Evolutionary conservation across 2,888 invertebrate species (phyloP), one percentile per base, ranked within the genome.

Genomic region (Chironomus tentans): DNA sequence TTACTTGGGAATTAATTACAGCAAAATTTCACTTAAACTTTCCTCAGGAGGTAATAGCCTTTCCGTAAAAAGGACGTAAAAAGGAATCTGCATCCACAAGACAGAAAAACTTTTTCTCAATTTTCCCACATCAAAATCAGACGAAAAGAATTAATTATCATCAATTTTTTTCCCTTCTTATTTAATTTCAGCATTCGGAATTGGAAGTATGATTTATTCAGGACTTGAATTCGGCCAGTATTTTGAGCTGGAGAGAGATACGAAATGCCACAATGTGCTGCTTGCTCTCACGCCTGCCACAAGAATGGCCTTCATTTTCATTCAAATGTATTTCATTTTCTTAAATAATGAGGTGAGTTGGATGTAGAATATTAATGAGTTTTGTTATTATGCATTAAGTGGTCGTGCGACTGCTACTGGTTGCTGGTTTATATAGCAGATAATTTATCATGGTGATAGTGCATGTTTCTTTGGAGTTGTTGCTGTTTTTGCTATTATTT

Each of bases 251-350:
- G 93, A 95, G 82, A 88, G 91, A 77, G 92, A 95, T 83, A 93
- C 94, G 21, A 93, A 94, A 82, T 97, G 97, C 82, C 94, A 95
- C 85, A 95, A 95, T 82, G 91, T 96, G 62, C 88, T 97, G 80
- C 86, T 94, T 77, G 96, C 95, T 0, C 85, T 97, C 73, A 94
- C 96, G 3, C 97, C 97, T 0, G 92, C 95, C 5, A 92, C 95
- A 0, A 88, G 96, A 79, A 95, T 97, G 92, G 92, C 94, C 76
- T 97, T 98, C 86, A 97, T 96, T 81, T 97, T 98, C 84, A 93
- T 96, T 81, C 97, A 98, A 85, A 95, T 98, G 91, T 98, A 98
- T 85, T 98, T 98, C 85, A 95, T 98, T 84, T 98, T 98, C 86
- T 89, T 97, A 77, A 97, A 97, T 84, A 95, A 96, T 83, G 95